phyloP scores from a whole-genome alignment of 2,888 invertebrate species.

The Barypeithes pellucidus region DNA sequence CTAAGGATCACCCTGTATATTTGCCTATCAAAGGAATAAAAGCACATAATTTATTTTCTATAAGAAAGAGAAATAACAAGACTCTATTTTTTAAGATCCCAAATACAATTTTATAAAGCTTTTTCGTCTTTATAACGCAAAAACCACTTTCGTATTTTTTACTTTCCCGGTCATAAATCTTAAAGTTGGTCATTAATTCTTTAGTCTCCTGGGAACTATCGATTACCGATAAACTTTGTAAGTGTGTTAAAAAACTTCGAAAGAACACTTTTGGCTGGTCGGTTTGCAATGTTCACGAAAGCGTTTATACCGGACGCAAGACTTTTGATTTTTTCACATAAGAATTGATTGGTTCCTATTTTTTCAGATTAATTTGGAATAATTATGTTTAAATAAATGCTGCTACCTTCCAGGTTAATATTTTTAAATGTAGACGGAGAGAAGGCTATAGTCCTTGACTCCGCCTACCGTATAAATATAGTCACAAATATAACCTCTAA shows the following conservation, averaged over 20 bases:
- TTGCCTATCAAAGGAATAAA: background rate
- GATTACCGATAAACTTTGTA: slow-evolving; percentile 18
- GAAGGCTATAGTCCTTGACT: no score
- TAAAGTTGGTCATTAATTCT: slow-evolving; percentile 37
- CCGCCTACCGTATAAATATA: no score
- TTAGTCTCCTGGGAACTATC: slow-evolving; percentile 33
- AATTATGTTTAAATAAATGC: no score
- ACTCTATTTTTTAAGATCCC: background rate
- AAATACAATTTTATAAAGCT: slow-evolving; percentile 22
- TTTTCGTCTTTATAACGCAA: slow-evolving; percentile 23
- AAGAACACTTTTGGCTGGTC: background rate
- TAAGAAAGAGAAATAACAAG: background rate
- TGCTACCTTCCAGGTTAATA: no score
- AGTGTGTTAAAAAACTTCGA: background rate
- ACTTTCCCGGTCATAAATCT: slow-evolving; percentile 29
- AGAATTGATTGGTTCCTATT: no score
- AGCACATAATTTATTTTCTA: background rate
- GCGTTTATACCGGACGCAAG: background rate
- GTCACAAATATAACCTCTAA: no score
- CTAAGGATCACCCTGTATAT: no score
- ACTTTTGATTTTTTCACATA: no score
- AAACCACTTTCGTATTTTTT: slow-evolving; percentile 38
- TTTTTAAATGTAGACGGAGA: no score
- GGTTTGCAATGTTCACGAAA: no score
- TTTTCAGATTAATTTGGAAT: no score